A percentile compares a stretch with the other conserved stretches of the same genome.
Evolutionary conservation across 2,113 vertebrate genomes (phyloP).

Genomic region (Apteryx owenii): DNA sequence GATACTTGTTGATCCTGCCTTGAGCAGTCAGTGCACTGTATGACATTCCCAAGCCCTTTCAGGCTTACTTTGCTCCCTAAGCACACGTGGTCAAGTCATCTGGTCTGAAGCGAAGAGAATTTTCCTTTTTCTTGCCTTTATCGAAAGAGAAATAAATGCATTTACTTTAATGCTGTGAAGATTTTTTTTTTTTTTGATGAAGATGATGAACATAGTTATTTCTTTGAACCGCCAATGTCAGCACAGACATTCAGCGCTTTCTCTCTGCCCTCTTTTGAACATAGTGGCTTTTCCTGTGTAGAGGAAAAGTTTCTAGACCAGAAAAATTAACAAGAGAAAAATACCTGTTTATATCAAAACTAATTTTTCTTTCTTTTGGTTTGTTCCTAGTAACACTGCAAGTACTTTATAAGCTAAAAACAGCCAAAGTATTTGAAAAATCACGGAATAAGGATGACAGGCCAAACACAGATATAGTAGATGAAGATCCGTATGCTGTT

Average conservation of each 20-base stretch:
- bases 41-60: too few species aligned
- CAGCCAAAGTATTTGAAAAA: slow-evolving; percentile 98
- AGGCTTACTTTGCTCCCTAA: neutral
- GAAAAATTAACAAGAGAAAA: neutral
- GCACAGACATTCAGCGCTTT: neutral
- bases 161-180: neutral
- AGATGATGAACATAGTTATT: neutral
- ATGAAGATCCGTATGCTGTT: slow-evolving; percentile 98
- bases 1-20: neutral
- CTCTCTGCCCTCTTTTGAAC: neutral
- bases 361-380: slow-evolving; percentile 26
- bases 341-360: neutral
- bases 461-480: slow-evolving; percentile 89
- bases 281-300: neutral
- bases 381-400: slow-evolving; percentile 91
- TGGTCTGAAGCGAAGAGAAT: neutral
- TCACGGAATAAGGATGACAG: slow-evolving; percentile 92
- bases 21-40: neutral
- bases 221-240: neutral
- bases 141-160: neutral
- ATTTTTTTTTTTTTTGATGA: neutral
- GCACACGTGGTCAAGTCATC: neutral
- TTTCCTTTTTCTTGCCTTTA: neutral
- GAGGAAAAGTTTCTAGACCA: neutral
- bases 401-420: slow-evolving; percentile 98